These are phyloP conservation scores for Poeciliopsis paucimaculata DNA, from an alignment of 2,797 vertebrate genomes.

Conservation along the genomic window DNA sequence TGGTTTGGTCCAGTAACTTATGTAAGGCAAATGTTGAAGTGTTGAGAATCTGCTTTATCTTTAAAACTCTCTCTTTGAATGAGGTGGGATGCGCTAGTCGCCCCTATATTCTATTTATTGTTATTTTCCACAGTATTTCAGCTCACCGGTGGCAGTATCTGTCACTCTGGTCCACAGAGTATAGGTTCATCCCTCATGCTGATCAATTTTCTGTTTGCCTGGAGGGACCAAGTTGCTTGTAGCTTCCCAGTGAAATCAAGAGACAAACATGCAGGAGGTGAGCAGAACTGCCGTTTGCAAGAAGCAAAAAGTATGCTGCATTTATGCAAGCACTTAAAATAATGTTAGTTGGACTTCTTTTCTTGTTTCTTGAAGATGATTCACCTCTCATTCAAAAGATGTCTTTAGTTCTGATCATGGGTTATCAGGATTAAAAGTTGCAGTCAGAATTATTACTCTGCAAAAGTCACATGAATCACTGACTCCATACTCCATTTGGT, in stretches of 20 bases:
- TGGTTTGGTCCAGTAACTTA: background rate
- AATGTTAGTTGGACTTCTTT: background rate
- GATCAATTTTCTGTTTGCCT: constrained; percentile 50
- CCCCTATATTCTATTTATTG: constrained; percentile 14
- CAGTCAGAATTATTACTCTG: background rate
- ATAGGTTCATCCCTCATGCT: constrained; percentile 24
- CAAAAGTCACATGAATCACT: background rate
- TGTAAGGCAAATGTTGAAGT: background rate
- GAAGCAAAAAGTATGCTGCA: constrained; percentile 27
- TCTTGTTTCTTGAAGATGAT: background rate
- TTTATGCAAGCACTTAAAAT: constrained; percentile 6
- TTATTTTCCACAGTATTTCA: constrained; percentile 7
- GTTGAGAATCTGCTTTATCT: constrained; percentile 23
- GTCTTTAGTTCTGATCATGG: background rate
- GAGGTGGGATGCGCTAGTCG: constrained; percentile 4
- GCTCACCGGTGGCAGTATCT: constrained; percentile 15
- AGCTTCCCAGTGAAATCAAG: constrained; percentile 51
- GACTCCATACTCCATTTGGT: background rate
- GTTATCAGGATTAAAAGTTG: background rate
- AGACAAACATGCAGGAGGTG: constrained; percentile 33
- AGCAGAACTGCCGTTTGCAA: constrained; percentile 26
- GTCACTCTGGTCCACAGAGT: constrained; percentile 18
- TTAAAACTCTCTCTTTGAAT: constrained; percentile 19
- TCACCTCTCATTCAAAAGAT: background rate
- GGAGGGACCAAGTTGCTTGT: constrained; percentile 34